Conservation (phyloP, 2,113 vertebrate genomes). For the Tamias sibiricus region DNA sequence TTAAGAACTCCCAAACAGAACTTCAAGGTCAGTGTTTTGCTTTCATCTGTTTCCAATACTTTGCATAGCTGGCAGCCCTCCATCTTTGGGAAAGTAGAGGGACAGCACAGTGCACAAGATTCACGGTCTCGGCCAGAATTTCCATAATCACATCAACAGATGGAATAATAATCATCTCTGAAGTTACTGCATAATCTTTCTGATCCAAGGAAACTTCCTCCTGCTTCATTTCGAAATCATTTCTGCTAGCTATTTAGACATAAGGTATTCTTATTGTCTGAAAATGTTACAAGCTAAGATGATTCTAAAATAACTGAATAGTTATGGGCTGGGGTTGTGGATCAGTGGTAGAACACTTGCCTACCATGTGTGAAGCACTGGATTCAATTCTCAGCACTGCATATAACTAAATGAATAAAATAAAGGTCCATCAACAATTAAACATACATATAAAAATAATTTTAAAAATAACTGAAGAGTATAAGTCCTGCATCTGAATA, state of each 20-base stretch:
- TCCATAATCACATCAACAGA: constrained; percentile 78
- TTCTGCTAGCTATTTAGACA: constrained; percentile 55
- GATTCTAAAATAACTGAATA: neutral
- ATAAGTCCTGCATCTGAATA: neutral
- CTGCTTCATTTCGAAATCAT: constrained; percentile 54
- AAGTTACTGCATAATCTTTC: constrained; percentile 50
- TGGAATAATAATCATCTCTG: constrained; percentile 74
- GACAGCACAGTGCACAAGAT: constrained; percentile 56
- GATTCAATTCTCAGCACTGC: too few species aligned
- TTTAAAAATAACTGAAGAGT: neutral
- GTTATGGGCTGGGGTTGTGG: too few species aligned
- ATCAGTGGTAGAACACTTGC: too few species aligned
- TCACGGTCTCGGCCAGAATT: constrained; percentile 38
- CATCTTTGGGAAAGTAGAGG: constrained; percentile 33
- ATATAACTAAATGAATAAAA: too few species aligned
- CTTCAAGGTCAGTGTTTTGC: constrained; percentile 66
- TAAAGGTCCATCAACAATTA: too few species aligned
- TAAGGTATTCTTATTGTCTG: constrained; percentile 53
- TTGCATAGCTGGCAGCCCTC: constrained; percentile 62
- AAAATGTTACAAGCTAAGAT: neutral
- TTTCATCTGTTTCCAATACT: constrained; percentile 69
- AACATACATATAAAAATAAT: too few species aligned
- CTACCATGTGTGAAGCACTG: too few species aligned
- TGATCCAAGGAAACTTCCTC: constrained; percentile 59
- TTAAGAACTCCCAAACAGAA: constrained; percentile 40